A percentile compares a stretch with the other conserved stretches of the same genome.
These are phyloP conservation scores for Scophthalmus maximus DNA, from an alignment of 2,113 vertebrate species.

Conservation along the genomic window DNA sequence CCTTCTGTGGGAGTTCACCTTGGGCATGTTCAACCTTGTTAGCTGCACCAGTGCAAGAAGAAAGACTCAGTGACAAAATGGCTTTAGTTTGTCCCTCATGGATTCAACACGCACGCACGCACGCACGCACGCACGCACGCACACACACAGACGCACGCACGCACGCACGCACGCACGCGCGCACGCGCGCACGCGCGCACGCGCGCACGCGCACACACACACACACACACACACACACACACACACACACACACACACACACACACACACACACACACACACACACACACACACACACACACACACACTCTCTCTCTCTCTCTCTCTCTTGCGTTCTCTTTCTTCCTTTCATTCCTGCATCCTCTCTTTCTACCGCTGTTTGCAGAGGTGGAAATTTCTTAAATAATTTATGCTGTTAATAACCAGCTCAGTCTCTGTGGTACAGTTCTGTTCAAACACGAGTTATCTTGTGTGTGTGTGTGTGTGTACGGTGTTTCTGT, in stretches of 20 bases:
- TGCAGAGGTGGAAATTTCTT: conserved; percentile 80
- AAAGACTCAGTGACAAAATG: conserved; percentile 62
- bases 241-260: too few species aligned
- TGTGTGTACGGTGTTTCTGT: conserved; percentile 42
- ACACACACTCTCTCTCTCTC: background rate
- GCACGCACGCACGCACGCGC: too few species aligned
- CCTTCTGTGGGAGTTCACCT: conserved; percentile 50
- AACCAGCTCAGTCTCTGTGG: conserved; percentile 75
- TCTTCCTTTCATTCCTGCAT: too few species aligned
- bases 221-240: too few species aligned
- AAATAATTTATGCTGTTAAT: conserved; percentile 86
- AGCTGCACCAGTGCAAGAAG: conserved; percentile 51
- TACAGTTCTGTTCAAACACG: conserved; percentile 79
- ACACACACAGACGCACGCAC: background rate
- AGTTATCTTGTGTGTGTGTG: conserved; percentile 35
- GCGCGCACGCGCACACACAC: too few species aligned
- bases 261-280: too few species aligned
- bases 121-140: background rate
- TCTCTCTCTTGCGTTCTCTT: too few species aligned
- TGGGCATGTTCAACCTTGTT: conserved; percentile 67
- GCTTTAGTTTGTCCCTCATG: conserved; percentile 52
- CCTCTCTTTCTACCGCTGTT: conserved; percentile 66
- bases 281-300: too few species aligned
- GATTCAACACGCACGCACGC: conserved; percentile 43
- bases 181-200: too few species aligned